Evolutionary conservation across 2,113 vertebrate species (phyloP), one percentile per base, ranked within the genome.

Genomic region (Alligator mississippiensis): DNA sequence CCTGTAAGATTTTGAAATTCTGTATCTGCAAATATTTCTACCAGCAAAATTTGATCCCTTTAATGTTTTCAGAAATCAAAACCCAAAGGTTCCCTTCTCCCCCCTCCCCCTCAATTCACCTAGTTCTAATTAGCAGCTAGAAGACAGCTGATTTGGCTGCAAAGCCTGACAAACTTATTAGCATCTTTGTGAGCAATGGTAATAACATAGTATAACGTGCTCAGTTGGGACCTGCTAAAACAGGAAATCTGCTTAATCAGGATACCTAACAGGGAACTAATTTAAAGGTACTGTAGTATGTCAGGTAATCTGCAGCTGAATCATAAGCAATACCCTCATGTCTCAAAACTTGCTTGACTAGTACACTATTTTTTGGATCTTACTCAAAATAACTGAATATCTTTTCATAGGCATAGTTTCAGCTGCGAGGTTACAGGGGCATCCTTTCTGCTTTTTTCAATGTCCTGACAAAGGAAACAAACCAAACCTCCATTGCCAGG

Each of bases 71-170:
- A 38, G 28, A 90, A 87, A 68, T 54, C 4, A 66, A 63, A 47
- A 34, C 2, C 2, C 74, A 4, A 18, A 68, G 47, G 47, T 47
- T 47, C 47, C 47, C 47, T 47, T 47, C 47, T 47, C 47, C 75
- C 60, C 9, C 1, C 77, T 74, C 1, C 2, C 1, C 0, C 4
- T 85, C 80, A 63, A 8, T 91, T 89, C 87, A 1, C 1, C 4
- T 5, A 21, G 4, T 77, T 95, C 55, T 80, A 38, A 34, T 57
- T 82, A 68, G 47, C 5, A 85, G 3, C 3, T 75, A 22, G 9
- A 75, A 61, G 24, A 66, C 12, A 68, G 4, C 22, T 90, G 63
- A 93, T 87, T 85, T 83, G 78, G 92, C 87, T 77, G 60, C 76
- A 91, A 34, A 85, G 54, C 22, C 21, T 83, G 13, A 5, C 2